These are phyloP conservation scores for Todus mexicanus DNA, from an alignment of 2,797 vertebrate species.

Conservation along the genomic window DNA sequence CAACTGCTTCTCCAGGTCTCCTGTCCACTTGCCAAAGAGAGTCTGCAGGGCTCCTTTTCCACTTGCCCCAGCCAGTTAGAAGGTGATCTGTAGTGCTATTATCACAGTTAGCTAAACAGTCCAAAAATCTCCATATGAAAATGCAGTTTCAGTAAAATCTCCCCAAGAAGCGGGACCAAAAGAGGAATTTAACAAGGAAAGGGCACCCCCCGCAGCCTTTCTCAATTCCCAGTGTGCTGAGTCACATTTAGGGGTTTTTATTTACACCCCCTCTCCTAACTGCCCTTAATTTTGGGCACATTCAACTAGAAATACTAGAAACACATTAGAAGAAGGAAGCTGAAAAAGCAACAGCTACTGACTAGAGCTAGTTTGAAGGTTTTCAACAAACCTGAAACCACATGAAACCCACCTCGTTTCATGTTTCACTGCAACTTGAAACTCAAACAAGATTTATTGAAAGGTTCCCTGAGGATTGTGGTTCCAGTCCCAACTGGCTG, in stretches of 20 bases:
- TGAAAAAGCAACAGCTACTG: slow-evolving; percentile 22
- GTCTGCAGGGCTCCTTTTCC: slow-evolving; percentile 23
- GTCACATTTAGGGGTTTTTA: neutral
- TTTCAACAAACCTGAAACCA: slow-evolving; percentile 31
- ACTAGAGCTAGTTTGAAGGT: neutral
- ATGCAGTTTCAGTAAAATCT: neutral
- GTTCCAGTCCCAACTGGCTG: slow-evolving; percentile 20
- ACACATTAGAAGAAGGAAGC: neutral
- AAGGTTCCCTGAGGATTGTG: slow-evolving; percentile 26
- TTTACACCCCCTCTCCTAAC: neutral
- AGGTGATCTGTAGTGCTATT: neutral
- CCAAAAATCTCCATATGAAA: neutral
- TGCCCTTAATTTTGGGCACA: neutral
- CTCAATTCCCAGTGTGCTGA: neutral
- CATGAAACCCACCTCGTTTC: neutral
- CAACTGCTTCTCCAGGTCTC: slow-evolving; percentile 42
- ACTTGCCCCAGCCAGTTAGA: neutral
- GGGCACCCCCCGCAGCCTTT: neutral
- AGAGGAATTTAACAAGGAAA: neutral
- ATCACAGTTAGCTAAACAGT: neutral
- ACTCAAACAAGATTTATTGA: slow-evolving; percentile 43
- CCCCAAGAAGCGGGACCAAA: neutral
- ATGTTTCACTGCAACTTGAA: slow-evolving; percentile 50
- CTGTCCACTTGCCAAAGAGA: slow-evolving; percentile 2
- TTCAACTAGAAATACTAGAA: slow-evolving; percentile 5